These are phyloP conservation scores for Temnothorax longispinosus DNA, from an alignment of 1,140 invertebrate species.

Conservation along the genomic window DNA sequence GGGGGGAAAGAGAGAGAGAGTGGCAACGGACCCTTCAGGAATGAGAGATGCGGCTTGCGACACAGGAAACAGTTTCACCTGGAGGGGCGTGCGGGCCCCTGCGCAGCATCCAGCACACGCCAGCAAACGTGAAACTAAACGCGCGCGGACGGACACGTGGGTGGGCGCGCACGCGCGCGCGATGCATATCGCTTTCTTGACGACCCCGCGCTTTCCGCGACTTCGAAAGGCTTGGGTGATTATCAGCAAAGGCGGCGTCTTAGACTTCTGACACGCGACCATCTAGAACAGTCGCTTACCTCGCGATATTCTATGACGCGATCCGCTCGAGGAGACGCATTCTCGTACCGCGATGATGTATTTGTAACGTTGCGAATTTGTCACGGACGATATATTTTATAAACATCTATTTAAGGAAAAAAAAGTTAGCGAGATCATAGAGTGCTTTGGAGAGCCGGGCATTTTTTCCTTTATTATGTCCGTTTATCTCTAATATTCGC, in stretches of 20 bases:
- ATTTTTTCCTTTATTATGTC: background rate
- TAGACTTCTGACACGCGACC: constrained; percentile 9
- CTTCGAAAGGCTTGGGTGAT: constrained; percentile 43
- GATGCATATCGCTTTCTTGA: constrained; percentile 73
- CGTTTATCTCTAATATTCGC: constrained; percentile 28
- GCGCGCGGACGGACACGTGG: constrained; percentile 59
- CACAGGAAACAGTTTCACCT: constrained; percentile 82
- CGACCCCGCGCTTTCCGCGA: constrained; percentile 72
- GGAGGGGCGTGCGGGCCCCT: constrained; percentile 68
- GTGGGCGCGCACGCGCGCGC: constrained; percentile 74
- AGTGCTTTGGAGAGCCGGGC: background rate
- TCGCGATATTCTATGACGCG: background rate
- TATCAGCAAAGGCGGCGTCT: background rate
- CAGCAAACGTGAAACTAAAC: background rate
- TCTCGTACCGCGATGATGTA: too few species aligned
- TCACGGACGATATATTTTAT: background rate
- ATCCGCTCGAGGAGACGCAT: background rate
- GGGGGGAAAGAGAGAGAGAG: constrained; percentile 43
- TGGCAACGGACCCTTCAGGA: constrained; percentile 67
- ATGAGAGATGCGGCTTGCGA: constrained; percentile 80
- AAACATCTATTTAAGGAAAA: background rate
- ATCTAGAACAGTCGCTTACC: background rate
- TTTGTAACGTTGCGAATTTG: background rate
- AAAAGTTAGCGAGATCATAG: background rate
- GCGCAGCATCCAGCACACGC: constrained; percentile 56